phyloP scores from a whole-genome alignment of 2,113 vertebrate species.

The Columba livia region DNA sequence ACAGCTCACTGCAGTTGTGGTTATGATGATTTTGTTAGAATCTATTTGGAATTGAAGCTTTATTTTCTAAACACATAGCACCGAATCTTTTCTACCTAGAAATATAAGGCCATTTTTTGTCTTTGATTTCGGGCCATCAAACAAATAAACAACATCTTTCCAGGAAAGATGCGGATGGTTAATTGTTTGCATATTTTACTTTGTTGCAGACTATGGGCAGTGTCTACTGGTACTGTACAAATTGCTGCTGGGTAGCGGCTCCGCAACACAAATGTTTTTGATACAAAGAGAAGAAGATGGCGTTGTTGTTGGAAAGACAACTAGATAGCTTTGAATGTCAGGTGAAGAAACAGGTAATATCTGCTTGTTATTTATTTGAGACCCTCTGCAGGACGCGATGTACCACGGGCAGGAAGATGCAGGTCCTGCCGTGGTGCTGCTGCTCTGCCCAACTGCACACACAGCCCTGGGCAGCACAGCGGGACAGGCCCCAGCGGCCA shows the following conservation, averaged over 20 bases:
- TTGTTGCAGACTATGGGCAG: not conserved
- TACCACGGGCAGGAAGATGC: not conserved
- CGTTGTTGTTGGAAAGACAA: not conserved
- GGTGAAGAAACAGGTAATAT: not conserved
- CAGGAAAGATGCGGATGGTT: not conserved
- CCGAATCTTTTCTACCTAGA: not conserved
- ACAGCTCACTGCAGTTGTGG: not conserved
- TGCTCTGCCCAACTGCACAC: too few relatives aligned
- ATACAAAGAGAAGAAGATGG: not conserved
- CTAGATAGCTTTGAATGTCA: not conserved
- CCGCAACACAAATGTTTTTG: not conserved
- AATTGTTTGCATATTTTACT: not conserved
- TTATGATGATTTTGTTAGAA: not conserved
- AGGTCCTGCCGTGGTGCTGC: fast-evolving
- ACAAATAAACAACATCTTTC: not conserved
- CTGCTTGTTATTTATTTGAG: not conserved
- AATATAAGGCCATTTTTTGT: not conserved
- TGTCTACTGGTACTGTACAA: too few relatives aligned
- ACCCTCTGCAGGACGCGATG: not conserved
- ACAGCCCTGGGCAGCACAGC: too few relatives aligned
- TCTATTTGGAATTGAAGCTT: not conserved
- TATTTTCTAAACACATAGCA: not conserved
- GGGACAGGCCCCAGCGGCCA: too few relatives aligned
- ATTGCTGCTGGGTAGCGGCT: fast-evolving
- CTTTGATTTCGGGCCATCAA: not conserved